Conservation (phyloP, 1,140 invertebrate genomes). For the Cyclargus thomasi region DNA sequence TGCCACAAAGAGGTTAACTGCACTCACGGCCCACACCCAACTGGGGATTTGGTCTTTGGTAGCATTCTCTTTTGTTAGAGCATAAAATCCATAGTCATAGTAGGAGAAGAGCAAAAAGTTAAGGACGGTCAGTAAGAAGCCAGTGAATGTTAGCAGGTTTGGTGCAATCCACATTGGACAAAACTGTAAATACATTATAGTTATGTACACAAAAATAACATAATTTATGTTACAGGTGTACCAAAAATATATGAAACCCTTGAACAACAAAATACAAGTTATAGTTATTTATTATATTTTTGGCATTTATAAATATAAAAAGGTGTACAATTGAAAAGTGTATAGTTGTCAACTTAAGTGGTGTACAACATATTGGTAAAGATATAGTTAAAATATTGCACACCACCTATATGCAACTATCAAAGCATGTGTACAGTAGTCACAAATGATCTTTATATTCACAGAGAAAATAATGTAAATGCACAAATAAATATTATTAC, state of each 20-base stretch:
- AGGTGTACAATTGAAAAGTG: not conserved
- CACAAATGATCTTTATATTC: not conserved
- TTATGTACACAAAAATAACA: slow-evolving; percentile 12
- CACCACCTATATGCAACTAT: too few relatives aligned
- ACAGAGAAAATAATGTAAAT: not conserved
- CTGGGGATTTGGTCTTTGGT: slow-evolving; percentile 81
- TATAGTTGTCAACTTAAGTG: too few relatives aligned
- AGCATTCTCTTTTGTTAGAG: slow-evolving; percentile 80
- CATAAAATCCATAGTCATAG: slow-evolving; percentile 92
- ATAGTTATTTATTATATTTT: not conserved
- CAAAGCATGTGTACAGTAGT: not conserved
- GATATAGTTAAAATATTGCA: too few relatives aligned
- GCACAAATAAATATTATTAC: too few relatives aligned
- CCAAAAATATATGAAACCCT: too few relatives aligned
- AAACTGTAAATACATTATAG: slow-evolving; percentile 78
- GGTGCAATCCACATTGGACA: slow-evolving; percentile 96
- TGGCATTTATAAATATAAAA: not conserved
- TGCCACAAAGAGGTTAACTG: slow-evolving; percentile 94
- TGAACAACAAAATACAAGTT: too few relatives aligned
- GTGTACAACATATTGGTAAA: too few relatives aligned
- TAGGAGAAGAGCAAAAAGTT: slow-evolving; percentile 91
- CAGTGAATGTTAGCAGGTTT: slow-evolving; percentile 95
- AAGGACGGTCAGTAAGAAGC: slow-evolving; percentile 93
- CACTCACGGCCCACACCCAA: slow-evolving; percentile 92
- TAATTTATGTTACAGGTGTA: slow-evolving; percentile 5